These are phyloP conservation scores for Felis chaus DNA, from an alignment of 2,113 vertebrate genomes.

Conservation along the genomic window DNA sequence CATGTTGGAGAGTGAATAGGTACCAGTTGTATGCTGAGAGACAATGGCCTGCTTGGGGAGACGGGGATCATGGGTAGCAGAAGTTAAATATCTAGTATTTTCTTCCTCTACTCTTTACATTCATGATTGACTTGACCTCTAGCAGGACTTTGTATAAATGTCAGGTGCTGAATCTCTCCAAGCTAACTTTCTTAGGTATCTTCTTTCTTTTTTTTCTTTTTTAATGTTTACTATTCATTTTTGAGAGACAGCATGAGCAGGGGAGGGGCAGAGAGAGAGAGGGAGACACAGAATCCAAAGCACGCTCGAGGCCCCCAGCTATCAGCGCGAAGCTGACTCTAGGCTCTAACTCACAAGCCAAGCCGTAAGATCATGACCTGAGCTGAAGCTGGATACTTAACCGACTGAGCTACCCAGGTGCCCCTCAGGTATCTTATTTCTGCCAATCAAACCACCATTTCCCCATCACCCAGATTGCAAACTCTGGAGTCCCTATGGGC, in stretches of 20 bases:
- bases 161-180: not conserved
- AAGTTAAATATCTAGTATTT: not conserved
- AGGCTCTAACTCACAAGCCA: too few relatives aligned
- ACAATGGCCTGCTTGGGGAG: not conserved
- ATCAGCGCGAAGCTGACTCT: too few relatives aligned
- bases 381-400: too few relatives aligned
- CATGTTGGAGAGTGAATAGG: not conserved
- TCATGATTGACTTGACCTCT: not conserved
- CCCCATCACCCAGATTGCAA: not conserved
- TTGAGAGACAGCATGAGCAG: too few relatives aligned
- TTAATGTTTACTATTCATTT: too few relatives aligned
- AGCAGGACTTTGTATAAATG: not conserved
- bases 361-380: too few relatives aligned
- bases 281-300: too few relatives aligned
- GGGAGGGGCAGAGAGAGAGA: too few relatives aligned
- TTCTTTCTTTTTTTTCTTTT: not conserved
- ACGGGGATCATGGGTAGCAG: too few relatives aligned
- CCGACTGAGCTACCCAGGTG: too few relatives aligned
- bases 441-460: not conserved
- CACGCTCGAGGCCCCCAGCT: too few relatives aligned
- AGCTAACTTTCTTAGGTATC: not conserved
- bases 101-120: not conserved
- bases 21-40: not conserved
- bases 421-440: not conserved
- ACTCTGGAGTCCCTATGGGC: not conserved